phyloP scores from a whole-genome alignment of 2,797 vertebrate species.

The Dicrostonyx torquatus region DNA sequence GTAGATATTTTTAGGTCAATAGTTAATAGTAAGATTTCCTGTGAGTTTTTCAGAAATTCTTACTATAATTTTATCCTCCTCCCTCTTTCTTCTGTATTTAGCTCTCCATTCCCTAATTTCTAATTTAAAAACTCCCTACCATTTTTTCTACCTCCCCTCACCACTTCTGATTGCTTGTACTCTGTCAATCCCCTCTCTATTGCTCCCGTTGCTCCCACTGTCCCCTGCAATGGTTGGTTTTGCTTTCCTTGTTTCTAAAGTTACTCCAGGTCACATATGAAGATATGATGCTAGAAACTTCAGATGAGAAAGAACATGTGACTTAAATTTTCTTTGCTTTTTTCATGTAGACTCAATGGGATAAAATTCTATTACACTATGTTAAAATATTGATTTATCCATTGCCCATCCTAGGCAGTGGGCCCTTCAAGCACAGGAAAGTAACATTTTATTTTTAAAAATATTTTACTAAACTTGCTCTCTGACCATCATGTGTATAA shows the following conservation, averaged over 20 bases:
- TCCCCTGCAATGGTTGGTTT: not conserved
- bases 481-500: too few species aligned
- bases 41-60: not conserved
- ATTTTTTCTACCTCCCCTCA: not conserved
- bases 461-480: too few species aligned
- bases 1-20: not conserved
- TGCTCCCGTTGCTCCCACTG: too few species aligned
- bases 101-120: not conserved
- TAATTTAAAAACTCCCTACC: not conserved
- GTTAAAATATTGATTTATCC: not conserved
- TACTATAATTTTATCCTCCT: not conserved
- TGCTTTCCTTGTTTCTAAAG: not conserved
- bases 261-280: not conserved
- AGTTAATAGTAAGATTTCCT: not conserved
- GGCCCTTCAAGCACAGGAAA: slow-evolving; percentile 13
- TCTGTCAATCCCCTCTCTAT: not conserved
- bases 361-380: not conserved
- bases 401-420: not conserved
- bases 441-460: not conserved
- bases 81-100: not conserved
- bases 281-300: not conserved
- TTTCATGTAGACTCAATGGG: not conserved
- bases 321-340: slow-evolving; percentile 9
- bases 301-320: not conserved
- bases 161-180: not conserved